phyloP scores from a whole-genome alignment of 2,888 invertebrate genomes.

The Salticus scenicus region DNA sequence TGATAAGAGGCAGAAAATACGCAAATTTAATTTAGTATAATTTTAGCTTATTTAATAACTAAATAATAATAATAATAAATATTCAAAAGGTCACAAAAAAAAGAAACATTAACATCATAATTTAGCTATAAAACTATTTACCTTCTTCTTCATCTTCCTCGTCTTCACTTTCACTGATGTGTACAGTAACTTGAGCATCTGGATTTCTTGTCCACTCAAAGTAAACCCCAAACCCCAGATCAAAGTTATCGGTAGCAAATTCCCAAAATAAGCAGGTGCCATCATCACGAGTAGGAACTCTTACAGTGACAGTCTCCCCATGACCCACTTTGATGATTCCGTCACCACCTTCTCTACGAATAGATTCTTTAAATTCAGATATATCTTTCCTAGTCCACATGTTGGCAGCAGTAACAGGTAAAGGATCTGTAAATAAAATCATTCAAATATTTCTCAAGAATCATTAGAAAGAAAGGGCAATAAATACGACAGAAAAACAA shows the following conservation, averaged over 20 bases:
- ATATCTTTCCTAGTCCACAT: constrained; percentile 98
- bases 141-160: constrained; percentile 83
- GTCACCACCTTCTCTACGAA: constrained; percentile 86
- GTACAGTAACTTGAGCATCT: constrained; percentile 90
- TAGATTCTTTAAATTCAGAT: constrained; percentile 90
- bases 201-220: constrained; percentile 97
- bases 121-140: too few species aligned
- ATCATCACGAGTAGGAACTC: constrained; percentile 96
- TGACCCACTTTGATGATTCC: constrained; percentile 94
- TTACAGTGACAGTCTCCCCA: constrained; percentile 95
- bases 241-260: constrained; percentile 98
- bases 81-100: too few species aligned
- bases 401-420: constrained; percentile 81
- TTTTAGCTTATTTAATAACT: too few species aligned
- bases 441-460: too few species aligned
- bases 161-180: constrained; percentile 96
- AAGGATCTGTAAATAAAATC: constrained; percentile 40
- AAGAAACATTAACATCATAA: too few species aligned
- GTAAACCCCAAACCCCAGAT: constrained; percentile 97
- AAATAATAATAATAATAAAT: too few species aligned
- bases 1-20: too few species aligned
- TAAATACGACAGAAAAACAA: too few species aligned
- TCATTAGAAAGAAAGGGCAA: too few species aligned
- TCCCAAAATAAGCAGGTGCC: constrained; percentile 98
- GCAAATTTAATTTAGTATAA: too few species aligned